phyloP scores from a whole-genome alignment of 1,140 invertebrate species.

The Melitaea cinxia region DNA sequence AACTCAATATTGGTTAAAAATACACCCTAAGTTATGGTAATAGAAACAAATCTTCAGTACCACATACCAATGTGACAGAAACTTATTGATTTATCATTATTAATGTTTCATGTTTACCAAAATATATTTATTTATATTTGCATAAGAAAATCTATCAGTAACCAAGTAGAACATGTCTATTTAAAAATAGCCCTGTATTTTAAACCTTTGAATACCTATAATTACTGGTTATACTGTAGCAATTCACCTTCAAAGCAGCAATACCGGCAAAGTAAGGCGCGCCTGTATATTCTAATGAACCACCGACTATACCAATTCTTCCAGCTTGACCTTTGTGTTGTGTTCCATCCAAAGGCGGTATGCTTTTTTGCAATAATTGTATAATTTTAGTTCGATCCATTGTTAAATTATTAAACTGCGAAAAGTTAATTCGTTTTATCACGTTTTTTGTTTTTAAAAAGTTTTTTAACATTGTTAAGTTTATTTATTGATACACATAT shows the following conservation, averaged over 20 bases:
- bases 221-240: not conserved
- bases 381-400: slow-evolving; percentile 40
- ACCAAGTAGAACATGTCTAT: too few relatives aligned
- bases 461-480: not conserved
- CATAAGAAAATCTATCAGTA: too few relatives aligned
- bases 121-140: too few relatives aligned
- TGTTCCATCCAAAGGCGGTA: slow-evolving; percentile 85
- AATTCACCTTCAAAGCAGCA: slow-evolving; percentile 87
- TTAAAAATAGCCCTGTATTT: not conserved
- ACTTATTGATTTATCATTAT: too few relatives aligned
- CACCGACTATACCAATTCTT: slow-evolving; percentile 94
- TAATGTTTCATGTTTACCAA: too few relatives aligned
- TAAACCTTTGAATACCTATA: not conserved
- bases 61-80: too few relatives aligned
- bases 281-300: slow-evolving; percentile 97
- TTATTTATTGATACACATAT: not conserved
- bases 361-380: slow-evolving; percentile 59
- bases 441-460: not conserved
- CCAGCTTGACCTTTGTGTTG: slow-evolving; percentile 95
- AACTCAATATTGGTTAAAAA: too few relatives aligned
- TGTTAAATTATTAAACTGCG: slow-evolving; percentile 8
- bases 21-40: too few relatives aligned
- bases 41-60: too few relatives aligned
- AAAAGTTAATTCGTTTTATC: not conserved
- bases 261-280: slow-evolving; percentile 97